phyloP scores from a whole-genome alignment of 64 coral and sea anemone genomes.

The Pachyseris speciosa region DNA sequence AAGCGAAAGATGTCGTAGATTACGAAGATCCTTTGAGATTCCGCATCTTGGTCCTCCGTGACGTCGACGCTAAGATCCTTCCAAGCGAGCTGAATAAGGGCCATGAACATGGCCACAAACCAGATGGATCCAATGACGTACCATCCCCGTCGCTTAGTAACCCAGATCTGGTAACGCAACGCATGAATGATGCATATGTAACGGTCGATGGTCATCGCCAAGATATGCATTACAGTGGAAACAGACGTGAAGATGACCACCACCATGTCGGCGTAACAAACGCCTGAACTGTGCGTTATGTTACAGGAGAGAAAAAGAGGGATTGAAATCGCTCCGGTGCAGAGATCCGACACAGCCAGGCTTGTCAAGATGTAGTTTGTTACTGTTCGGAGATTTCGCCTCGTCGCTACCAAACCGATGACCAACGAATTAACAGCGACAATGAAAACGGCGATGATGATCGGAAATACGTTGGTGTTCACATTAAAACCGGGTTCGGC shows the following conservation, averaged over 20 bases:
- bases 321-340: constrained; percentile 56
- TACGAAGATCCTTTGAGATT: constrained; percentile 4
- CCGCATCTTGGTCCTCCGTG: neutral
- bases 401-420: constrained; percentile 19
- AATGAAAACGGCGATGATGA: constrained; percentile 58
- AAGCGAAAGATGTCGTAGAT: constrained; percentile 47
- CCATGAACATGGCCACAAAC: constrained; percentile 10
- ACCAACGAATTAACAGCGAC: constrained; percentile 68
- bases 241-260: constrained; percentile 57
- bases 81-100: constrained; percentile 71
- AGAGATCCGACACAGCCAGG: constrained; percentile 74
- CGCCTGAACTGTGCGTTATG: neutral
- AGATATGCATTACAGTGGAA: constrained; percentile 71
- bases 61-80: neutral
- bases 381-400: constrained; percentile 53
- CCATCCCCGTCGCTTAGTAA: constrained; percentile 49
- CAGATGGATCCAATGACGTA: constrained; percentile 44
- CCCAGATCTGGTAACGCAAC: constrained; percentile 55
- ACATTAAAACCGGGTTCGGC: neutral
- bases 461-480: neutral
- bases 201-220: constrained; percentile 77
- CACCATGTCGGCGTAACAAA: constrained; percentile 23
- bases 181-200: constrained; percentile 80
- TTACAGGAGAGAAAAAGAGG: constrained; percentile 68
- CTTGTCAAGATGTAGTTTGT: constrained; percentile 83